These are phyloP conservation scores for Loxodonta africana DNA, from an alignment of 2,113 vertebrate genomes.

Conservation along the genomic window DNA sequence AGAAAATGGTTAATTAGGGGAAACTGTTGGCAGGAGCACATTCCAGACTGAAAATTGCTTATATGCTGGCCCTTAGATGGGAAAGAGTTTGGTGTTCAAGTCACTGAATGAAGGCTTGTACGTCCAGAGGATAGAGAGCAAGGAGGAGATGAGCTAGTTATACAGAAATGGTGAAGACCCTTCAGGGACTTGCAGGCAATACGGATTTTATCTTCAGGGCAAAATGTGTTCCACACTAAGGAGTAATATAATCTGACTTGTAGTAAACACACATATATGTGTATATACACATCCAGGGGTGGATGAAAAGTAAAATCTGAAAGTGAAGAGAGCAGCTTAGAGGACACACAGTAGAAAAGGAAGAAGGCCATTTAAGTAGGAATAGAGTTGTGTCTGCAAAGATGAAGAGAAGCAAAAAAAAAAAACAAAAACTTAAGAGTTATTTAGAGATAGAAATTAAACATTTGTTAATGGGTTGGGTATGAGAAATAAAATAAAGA, in stretches of 20 bases:
- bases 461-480: not conserved
- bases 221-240: not conserved
- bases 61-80: not conserved
- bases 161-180: not conserved
- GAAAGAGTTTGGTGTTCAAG: not conserved
- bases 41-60: not conserved
- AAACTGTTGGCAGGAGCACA: not conserved
- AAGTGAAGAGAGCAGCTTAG: not conserved
- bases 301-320: not conserved
- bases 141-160: not conserved
- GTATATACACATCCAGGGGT: not conserved
- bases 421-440: not conserved
- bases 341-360: not conserved
- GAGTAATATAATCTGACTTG: not conserved
- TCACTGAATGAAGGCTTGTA: not conserved
- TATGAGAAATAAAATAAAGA: not conserved
- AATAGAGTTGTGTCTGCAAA: not conserved
- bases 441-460: not conserved
- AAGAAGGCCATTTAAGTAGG: not conserved
- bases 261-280: not conserved
- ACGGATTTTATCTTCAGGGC: not conserved
- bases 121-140: not conserved
- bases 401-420: not conserved
- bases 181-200: not conserved
- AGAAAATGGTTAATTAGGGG: not conserved